phyloP scores from a whole-genome alignment of 2,888 invertebrate genomes.

The Lumbricus terrestris region DNA sequence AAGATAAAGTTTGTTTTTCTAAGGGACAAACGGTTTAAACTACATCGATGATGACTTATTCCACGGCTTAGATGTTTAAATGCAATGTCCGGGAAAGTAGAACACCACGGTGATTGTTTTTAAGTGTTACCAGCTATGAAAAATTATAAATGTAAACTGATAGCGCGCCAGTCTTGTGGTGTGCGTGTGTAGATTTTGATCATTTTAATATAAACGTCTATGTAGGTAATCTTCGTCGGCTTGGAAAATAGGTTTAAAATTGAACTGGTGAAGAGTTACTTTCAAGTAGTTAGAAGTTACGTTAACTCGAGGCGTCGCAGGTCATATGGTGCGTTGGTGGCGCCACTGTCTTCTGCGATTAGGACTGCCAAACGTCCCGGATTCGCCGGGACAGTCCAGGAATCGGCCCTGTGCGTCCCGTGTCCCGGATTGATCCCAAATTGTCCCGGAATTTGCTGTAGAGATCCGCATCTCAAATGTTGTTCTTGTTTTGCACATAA shows the following conservation, averaged over 20 bases:
- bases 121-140: neutral
- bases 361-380: too few species aligned
- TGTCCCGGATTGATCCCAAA: too few species aligned
- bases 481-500: too few species aligned
- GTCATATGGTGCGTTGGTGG: too few species aligned
- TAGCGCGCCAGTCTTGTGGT: neutral
- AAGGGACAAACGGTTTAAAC: neutral
- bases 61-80: neutral
- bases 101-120: constrained; percentile 16
- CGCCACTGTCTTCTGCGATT: too few species aligned
- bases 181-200: neutral
- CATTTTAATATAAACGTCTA: neutral
- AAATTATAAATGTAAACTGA: neutral
- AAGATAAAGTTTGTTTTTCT: neutral
- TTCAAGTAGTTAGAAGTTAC: neutral
- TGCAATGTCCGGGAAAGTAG: neutral
- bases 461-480: too few species aligned
- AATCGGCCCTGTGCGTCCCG: too few species aligned
- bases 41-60: neutral
- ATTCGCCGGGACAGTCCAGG: too few species aligned
- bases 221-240: neutral
- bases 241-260: neutral
- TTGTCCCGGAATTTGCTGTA: too few species aligned
- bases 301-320: too few species aligned
- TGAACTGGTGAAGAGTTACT: neutral